Evolutionary conservation across 2,797 vertebrate genomes (phyloP).

Genomic region (Odontamblyopus lacepedii): DNA sequence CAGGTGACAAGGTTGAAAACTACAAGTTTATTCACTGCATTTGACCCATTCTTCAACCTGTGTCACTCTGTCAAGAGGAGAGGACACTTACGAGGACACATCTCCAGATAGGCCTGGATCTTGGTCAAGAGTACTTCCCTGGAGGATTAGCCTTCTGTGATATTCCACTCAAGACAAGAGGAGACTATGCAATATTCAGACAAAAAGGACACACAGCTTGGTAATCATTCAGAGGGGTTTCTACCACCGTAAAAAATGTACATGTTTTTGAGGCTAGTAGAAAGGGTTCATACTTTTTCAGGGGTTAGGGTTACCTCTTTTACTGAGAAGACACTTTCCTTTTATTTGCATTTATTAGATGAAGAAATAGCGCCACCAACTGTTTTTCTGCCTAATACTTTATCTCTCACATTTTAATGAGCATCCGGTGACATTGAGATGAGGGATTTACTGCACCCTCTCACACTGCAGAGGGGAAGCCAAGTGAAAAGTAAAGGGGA

Average conservation of each 20-base stretch:
- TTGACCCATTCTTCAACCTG: not conserved
- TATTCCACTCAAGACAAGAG: too few species aligned
- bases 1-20: not conserved
- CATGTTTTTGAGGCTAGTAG: not conserved
- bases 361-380: not conserved
- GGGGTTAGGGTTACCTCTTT: not conserved
- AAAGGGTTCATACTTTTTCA: not conserved
- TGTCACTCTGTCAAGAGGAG: not conserved
- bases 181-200: too few species aligned
- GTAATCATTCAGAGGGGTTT: not conserved
- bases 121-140: not conserved
- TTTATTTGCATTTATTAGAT: conserved; percentile 4
- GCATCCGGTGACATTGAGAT: conserved; percentile 11
- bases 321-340: not conserved
- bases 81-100: not conserved
- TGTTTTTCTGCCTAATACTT: not conserved
- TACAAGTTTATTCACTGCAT: too few species aligned
- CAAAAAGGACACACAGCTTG: too few species aligned
- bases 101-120: not conserved
- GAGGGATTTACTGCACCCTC: conserved; percentile 6
- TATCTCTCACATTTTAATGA: not conserved
- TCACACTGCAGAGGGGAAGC: not conserved
- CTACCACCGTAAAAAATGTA: not conserved
- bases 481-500: conserved; percentile 12
- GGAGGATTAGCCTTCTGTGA: not conserved